A percentile compares a stretch with the other conserved stretches of the same genome.
phyloP scores from a whole-genome alignment of 2,888 invertebrate genomes.

The Calameuta idolon region DNA sequence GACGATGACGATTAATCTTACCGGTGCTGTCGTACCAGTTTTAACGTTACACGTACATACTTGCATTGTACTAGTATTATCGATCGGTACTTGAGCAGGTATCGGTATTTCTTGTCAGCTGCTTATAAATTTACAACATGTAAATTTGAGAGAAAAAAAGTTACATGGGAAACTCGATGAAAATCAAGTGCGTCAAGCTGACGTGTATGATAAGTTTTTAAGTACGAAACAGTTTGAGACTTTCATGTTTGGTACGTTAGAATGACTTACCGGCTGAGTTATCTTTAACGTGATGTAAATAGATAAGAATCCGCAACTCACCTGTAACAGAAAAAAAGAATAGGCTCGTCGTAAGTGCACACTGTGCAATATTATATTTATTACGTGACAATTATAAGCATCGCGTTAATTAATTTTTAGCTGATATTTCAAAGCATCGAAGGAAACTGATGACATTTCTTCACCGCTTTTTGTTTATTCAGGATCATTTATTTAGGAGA shows the following conservation, averaged over 20 bases:
- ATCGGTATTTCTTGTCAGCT: background rate
- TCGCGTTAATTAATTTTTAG: too few species aligned
- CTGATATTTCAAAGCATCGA: background rate
- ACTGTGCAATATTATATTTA: too few species aligned
- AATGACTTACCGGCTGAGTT: background rate
- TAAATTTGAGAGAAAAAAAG: too few species aligned
- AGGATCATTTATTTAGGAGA: background rate
- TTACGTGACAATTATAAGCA: too few species aligned
- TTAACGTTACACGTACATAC: background rate
- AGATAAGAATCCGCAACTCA: background rate
- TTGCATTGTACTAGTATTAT: background rate
- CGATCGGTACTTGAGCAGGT: background rate
- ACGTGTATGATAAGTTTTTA: background rate
- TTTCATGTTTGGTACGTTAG: background rate
- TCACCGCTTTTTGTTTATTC: background rate
- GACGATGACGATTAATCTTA: too few species aligned
- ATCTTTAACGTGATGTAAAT: background rate
- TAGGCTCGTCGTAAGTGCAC: background rate
- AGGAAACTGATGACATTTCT: background rate
- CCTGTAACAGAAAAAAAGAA: background rate
- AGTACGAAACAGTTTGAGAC: background rate
- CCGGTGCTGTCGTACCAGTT: background rate
- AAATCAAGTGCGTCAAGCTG: background rate
- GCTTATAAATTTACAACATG: background rate
- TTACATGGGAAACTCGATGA: background rate